Evolutionary conservation across 1,140 invertebrate species (phyloP).

Genomic region (Rhopalosiphum maidis): DNA sequence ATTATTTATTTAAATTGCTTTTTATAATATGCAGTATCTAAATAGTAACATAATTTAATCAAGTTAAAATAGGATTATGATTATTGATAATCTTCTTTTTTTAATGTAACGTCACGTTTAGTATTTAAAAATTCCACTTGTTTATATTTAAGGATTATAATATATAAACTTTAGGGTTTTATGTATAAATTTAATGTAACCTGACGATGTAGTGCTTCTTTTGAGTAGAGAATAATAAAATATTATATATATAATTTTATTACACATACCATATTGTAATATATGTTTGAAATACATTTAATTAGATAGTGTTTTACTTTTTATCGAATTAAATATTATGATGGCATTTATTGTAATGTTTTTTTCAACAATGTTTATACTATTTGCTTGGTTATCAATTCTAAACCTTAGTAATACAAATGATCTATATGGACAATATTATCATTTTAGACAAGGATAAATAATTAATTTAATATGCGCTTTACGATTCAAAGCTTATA

Average conservation of each 20-base stretch:
- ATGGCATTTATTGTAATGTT: neutral
- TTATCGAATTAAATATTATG: neutral
- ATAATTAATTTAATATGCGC: too few species aligned
- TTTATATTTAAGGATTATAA: neutral
- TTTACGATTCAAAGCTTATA: too few species aligned
- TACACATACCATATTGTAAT: neutral
- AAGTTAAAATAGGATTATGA: neutral
- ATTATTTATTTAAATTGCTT: neutral
- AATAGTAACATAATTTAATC: neutral
- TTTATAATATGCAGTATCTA: neutral
- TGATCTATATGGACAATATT: too few species aligned
- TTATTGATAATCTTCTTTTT: neutral
- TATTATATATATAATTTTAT: neutral
- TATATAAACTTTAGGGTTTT: neutral
- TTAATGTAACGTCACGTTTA: neutral
- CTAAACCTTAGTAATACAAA: neutral
- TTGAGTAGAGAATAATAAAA: neutral
- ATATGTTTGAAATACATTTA: neutral
- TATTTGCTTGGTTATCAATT: neutral
- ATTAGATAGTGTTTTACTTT: neutral
- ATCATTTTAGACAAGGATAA: too few species aligned
- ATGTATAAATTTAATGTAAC: neutral
- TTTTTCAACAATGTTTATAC: neutral
- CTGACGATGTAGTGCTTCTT: neutral
- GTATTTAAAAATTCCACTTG: neutral